phyloP scores from a whole-genome alignment of 2,113 vertebrate genomes.

The Campylomormyrus tamandua region DNA sequence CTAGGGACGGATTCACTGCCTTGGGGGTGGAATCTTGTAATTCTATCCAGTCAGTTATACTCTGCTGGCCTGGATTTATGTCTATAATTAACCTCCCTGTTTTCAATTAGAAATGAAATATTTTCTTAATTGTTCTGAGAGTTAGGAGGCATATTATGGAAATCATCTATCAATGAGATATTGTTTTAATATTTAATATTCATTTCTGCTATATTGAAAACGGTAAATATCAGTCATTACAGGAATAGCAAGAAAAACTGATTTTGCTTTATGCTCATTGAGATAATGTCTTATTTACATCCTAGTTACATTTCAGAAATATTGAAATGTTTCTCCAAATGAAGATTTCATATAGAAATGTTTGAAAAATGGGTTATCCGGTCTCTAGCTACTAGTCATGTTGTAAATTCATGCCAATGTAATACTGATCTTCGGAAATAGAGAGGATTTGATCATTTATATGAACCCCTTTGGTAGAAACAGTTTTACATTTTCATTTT shows the following conservation, averaged over 20 bases:
- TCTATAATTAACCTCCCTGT: background rate
- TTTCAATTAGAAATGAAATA: background rate
- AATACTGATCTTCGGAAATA: background rate
- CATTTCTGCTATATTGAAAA: background rate
- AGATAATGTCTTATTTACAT: background rate
- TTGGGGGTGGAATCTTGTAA: background rate
- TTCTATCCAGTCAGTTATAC: background rate
- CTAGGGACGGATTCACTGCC: background rate
- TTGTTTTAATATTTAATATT: background rate
- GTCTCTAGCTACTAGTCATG: background rate
- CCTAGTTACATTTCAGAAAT: background rate
- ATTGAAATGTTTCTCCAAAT: background rate
- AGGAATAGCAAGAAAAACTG: background rate
- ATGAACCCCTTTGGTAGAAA: background rate
- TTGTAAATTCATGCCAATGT: background rate
- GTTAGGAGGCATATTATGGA: background rate
- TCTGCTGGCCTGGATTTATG: background rate
- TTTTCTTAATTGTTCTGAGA: slow-evolving; percentile 8
- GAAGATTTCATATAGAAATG: background rate
- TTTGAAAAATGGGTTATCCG: background rate
- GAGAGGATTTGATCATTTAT: background rate
- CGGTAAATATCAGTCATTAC: background rate
- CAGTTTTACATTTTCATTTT: background rate
- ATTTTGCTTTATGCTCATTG: background rate
- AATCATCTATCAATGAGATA: background rate